Evolutionary conservation across 2,797 vertebrate genomes (phyloP).

Genomic region (Argyrosomus regius): DNA sequence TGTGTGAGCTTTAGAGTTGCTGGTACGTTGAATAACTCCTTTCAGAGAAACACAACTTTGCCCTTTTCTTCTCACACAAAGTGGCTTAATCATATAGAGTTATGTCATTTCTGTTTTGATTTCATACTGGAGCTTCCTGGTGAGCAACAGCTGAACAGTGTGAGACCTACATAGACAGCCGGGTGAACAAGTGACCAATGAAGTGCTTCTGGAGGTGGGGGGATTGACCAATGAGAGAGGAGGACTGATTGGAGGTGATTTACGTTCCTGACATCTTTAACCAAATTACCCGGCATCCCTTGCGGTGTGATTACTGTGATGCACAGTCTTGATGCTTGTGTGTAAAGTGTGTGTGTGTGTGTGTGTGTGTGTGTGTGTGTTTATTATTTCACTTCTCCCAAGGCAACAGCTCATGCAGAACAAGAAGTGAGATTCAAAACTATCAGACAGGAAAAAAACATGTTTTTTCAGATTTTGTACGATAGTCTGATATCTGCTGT

Average conservation of each 20-base stretch:
- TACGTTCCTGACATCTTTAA: constrained; percentile 89
- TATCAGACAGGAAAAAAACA: constrained; percentile 31
- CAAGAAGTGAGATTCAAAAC: constrained; percentile 49
- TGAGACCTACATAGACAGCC: constrained; percentile 50
- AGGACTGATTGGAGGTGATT: constrained; percentile 87
- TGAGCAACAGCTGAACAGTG: constrained; percentile 49
- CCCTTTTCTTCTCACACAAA: not conserved
- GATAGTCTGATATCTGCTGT: constrained; percentile 38
- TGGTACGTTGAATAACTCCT: not conserved
- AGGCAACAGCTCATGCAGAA: constrained; percentile 49
- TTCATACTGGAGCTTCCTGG: constrained; percentile 12
- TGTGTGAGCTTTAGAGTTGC: not conserved
- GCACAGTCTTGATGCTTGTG: constrained; percentile 72
- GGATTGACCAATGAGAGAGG: constrained; percentile 72
- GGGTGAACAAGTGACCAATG: constrained; percentile 72
- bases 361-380: constrained; percentile 38
- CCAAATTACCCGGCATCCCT: constrained; percentile 86
- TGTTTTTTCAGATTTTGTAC: constrained; percentile 34
- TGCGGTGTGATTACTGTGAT: constrained; percentile 85
- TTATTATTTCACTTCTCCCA: constrained; percentile 46
- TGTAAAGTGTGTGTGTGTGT: constrained; percentile 35
- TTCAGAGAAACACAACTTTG: not conserved
- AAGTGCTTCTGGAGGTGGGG: constrained; percentile 54
- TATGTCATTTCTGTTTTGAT: constrained; percentile 11
- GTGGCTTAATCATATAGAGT: not conserved